Base-by-base conservation (phyloP, 2,113 vertebrate genomes). In the Redunca redunca region DNA sequence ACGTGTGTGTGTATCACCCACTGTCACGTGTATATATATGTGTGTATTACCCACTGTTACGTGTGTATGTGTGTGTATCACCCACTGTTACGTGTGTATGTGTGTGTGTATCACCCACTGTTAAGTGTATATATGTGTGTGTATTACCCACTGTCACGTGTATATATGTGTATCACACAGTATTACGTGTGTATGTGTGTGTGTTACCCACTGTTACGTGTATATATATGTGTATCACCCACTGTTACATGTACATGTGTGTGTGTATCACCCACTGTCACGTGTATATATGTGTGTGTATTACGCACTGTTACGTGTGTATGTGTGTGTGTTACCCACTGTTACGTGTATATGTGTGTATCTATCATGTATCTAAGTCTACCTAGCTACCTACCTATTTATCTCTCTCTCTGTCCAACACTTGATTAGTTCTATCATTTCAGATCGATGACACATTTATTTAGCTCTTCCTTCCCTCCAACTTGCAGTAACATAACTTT, bases 381-480 rank as follows among this genome's bases (percentile, higher is more conserved):
- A 19, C 57, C 25, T 28, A 46, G 40, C 12, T 23, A 77, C 11
- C 36, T 25, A 13, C 11, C 23, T 77, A 43, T 26, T 14, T 77
- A 3, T 77, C 52, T 67, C 17, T 26, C 3, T 62, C 52, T 87
- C 13, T 17, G 3, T 74, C 48, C 36, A 90, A 13, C 13, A 43
- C 62, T 91, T 77, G 3, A 28, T 60, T 64, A 26, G 21, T 58
- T 94, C 50, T 30, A 4, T 84, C 80, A 84, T 87, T 95, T 95
- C 48, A 92, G 53, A 9, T 8, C 36, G 7, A 82, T 67, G n/a
- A 19, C 16, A 19, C 74, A 16, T 25, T 94, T 96, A 40, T 48
- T 90, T 93, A 84, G 30, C 83, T 83, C 17, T 83, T 92, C 17
- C 87, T 96, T 96, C 16, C 87, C 55, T 77, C 89, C n/a, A 91